These are phyloP conservation scores for Colletes gigas DNA, from an alignment of 1,140 invertebrate genomes.

Conservation along the genomic window DNA sequence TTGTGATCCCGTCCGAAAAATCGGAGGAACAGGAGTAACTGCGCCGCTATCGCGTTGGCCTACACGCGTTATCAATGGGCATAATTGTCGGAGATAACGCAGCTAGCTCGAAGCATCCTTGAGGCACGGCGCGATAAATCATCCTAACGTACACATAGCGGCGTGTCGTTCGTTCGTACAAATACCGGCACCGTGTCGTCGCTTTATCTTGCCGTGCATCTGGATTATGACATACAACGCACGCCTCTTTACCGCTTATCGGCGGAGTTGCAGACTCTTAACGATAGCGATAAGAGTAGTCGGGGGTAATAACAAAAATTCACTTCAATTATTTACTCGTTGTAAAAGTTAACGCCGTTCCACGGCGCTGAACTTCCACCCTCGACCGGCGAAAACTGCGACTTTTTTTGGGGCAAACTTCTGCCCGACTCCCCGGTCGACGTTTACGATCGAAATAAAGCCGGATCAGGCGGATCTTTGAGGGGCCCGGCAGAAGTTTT, in stretches of 20 bases:
- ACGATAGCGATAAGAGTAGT: conserved; percentile 9
- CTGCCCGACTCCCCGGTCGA: too few species aligned
- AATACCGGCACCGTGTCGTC: conserved; percentile 25
- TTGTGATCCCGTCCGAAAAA: too few species aligned
- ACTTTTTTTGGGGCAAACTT: too few species aligned
- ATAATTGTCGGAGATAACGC: conserved; percentile 52
- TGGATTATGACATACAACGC: conserved; percentile 18
- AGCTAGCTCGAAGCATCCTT: conserved; percentile 26
- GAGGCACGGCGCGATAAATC: conserved; percentile 30
- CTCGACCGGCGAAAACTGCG: too few species aligned
- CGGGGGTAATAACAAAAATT: background rate
- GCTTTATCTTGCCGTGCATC: conserved; percentile 18
- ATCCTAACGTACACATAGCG: conserved; percentile 6
- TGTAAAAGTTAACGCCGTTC: too few species aligned
- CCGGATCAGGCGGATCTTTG: too few species aligned
- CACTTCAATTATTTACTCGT: too few species aligned
- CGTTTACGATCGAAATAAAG: too few species aligned
- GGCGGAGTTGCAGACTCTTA: background rate
- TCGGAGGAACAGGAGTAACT: background rate
- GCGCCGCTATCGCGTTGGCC: background rate
- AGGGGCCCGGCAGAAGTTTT: too few species aligned
- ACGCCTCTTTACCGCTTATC: background rate
- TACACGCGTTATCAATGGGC: conserved; percentile 33
- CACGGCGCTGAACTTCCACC: too few species aligned
- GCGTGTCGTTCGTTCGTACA: conserved; percentile 24